phyloP scores from a whole-genome alignment of 2,888 invertebrate genomes.

The Tachina lurida region DNA sequence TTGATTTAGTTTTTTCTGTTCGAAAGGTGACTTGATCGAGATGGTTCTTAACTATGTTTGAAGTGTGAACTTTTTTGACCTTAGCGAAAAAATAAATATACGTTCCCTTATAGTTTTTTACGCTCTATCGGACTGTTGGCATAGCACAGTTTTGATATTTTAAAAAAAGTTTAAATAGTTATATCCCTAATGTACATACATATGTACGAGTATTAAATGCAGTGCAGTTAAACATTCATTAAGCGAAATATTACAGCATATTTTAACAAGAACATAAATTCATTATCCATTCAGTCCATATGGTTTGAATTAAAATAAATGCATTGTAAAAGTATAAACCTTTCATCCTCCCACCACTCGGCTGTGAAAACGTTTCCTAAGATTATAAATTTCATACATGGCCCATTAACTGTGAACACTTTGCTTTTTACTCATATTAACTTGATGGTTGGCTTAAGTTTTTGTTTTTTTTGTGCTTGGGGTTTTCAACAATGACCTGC shows the following conservation, averaged over 20 bases:
- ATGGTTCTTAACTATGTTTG: too few relatives aligned
- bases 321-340: conserved; percentile 32
- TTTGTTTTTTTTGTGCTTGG: conserved; percentile 22
- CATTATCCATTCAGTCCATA: conserved; percentile 56
- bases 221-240: conserved; percentile 18
- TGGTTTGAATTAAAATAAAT: conserved; percentile 65
- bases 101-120: too few relatives aligned
- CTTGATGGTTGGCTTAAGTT: conserved; percentile 51
- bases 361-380: not conserved
- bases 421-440: conserved; percentile 36
- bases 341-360: not conserved
- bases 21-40: too few relatives aligned
- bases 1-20: too few relatives aligned
- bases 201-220: not conserved
- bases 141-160: too few relatives aligned
- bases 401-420: conserved; percentile 44
- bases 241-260: conserved; percentile 38
- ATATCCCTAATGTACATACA: too few relatives aligned
- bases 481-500: conserved; percentile 66
- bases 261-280: conserved; percentile 55
- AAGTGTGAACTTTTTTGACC: too few relatives aligned
- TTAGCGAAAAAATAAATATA: too few relatives aligned
- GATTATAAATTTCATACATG: conserved; percentile 34
- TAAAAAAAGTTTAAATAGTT: too few relatives aligned
- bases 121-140: too few relatives aligned